Evolutionary conservation across 2,113 vertebrate species (phyloP).

Genomic region (Anarrhichthys ocellatus): DNA sequence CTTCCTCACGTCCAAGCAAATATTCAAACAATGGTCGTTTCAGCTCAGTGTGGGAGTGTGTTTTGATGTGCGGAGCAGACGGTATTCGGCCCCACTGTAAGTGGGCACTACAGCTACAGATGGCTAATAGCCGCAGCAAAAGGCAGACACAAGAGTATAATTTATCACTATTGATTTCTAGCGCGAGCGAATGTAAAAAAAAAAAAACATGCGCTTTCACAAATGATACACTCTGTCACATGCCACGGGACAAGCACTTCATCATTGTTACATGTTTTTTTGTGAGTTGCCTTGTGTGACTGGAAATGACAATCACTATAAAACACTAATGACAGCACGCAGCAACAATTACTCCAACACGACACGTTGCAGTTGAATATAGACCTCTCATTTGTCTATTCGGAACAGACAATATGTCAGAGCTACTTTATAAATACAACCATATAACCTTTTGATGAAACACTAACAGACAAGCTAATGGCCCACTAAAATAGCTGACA

Average conservation of each 20-base stretch:
- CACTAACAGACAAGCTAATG: conserved; percentile 55
- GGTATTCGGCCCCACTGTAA: conserved; percentile 38
- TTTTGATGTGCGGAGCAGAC: conserved; percentile 57
- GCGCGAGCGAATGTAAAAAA: conserved; percentile 34
- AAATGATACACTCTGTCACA: conserved; percentile 43
- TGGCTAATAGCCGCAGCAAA: conserved; percentile 62
- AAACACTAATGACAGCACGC: conserved; percentile 29
- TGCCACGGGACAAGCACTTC: conserved; percentile 12
- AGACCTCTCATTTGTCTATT: conserved; percentile 30
- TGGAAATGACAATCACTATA: conserved; percentile 26
- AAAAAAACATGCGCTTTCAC: conserved; percentile 30
- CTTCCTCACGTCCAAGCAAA: conserved; percentile 58
- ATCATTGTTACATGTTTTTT: conserved; percentile 38
- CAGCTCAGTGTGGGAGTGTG: conserved; percentile 46
- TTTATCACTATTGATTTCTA: conserved; percentile 57
- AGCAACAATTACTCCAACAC: conserved; percentile 10
- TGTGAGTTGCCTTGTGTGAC: conserved; percentile 21
- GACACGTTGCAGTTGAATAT: conserved; percentile 34
- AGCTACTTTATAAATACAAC: conserved; percentile 58
- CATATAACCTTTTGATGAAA: conserved; percentile 48
- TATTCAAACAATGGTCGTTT: conserved; percentile 60
- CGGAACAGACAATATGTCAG: conserved; percentile 40
- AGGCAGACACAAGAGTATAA: conserved; percentile 56
- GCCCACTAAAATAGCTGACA: conserved; percentile 61
- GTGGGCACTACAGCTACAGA: conserved; percentile 51